A percentile compares a stretch with the other conserved stretches of the same genome.
These are phyloP conservation scores for Cynopterus brachyotis DNA, from an alignment of 2,113 vertebrate genomes.

Conservation along the genomic window DNA sequence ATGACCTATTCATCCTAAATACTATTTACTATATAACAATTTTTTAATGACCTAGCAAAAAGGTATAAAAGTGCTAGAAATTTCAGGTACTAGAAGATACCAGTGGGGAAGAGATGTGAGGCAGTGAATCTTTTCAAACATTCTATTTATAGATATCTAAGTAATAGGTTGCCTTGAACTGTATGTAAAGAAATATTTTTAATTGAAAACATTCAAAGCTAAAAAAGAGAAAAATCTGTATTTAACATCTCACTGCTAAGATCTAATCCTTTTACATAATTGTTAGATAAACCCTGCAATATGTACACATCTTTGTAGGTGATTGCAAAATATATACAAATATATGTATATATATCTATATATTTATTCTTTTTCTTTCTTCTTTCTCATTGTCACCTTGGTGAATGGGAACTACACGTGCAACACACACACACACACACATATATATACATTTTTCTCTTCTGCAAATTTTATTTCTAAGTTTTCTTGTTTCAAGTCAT, in stretches of 20 bases:
- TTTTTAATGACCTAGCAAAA: background rate
- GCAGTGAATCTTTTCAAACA: background rate
- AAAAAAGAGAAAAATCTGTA: conserved; percentile 1
- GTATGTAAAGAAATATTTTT: background rate
- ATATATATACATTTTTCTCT: conserved; percentile 9
- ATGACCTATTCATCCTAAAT: background rate
- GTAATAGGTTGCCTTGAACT: background rate
- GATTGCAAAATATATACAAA: conserved; percentile 8
- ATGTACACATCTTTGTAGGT: background rate
- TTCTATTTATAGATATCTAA: conserved; percentile 15
- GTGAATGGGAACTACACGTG: background rate
- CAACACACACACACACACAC: no score
- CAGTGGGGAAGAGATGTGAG: background rate
- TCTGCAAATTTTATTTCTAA: conserved; percentile 28
- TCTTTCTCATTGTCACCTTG: background rate
- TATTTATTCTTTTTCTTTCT: background rate
- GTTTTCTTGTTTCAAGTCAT: conserved; percentile 15
- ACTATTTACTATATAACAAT: background rate
- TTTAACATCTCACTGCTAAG: background rate
- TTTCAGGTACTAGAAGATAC: conserved; percentile 1
- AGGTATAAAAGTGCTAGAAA: background rate
- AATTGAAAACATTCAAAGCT: conserved; percentile 23
- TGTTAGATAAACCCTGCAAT: background rate
- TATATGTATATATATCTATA: no score
- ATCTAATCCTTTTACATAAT: background rate